Evolutionary conservation across 2,888 invertebrate genomes (phyloP), one percentile per base, ranked within the genome.

Genomic region (Muschampia plurimacula): DNA sequence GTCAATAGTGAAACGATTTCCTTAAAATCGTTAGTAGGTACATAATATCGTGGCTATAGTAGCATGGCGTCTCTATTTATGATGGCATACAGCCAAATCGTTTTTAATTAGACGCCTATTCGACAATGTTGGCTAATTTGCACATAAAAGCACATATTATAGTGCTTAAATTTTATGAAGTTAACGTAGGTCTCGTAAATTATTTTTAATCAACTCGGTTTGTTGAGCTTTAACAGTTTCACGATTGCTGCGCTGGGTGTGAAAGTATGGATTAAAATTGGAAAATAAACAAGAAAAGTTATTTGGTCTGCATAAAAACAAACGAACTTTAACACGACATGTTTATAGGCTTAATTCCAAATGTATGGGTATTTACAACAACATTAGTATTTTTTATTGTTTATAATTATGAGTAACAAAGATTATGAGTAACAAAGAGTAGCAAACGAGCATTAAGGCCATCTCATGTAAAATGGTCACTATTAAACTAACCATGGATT

Each of bases 81-180:
- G 72, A 59, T 72, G 72, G 72, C 72, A 72, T 64, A 72, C 68
- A 62, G 72, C 72, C 68, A 72, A 72, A 72, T 72, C 57, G 68
- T 67, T 67, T 72, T 72, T 72, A 68, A 72, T 72, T 72, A 68
- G 72, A 72, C 64, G 67, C 55, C 41, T 67, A 71, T 67, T 72
- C 67, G 52, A 72, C 72, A 67, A 63, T 67, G 32, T 72, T 67
- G 67, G 72, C 59, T 72, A 72, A 72, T 72, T 65, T 67, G 49
- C 67, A 32, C 71, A 72, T 72, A 67, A 67, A 67, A 41, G 62
- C 67, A 28, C 49, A 66, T 66, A 67, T 52, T 52, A 15, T 15
- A 67, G 52, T 62, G 60, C 60, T 67, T 60, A 72, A 72, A 72
- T 60, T 67, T 67, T 52, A 60, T 44, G 70, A 71, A 71, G 59